Evolutionary conservation across 2,888 invertebrate genomes (phyloP), one percentile per base, ranked within the genome.

Genomic region (Operophtera brumata): DNA sequence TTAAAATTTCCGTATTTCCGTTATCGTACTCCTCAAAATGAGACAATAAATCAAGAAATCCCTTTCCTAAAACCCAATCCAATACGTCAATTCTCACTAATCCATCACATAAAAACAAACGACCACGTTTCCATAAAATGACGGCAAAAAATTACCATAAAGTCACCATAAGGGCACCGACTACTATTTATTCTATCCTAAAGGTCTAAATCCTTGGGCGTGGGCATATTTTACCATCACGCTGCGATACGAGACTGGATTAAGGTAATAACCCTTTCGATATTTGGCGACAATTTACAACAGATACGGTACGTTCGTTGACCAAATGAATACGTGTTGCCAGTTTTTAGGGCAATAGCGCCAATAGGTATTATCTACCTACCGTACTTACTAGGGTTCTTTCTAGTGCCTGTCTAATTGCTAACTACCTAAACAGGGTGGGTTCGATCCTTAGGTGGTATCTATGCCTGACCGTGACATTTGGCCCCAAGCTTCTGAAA

Each of bases 91-190:
- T 64, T 57, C 43, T 41, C 30, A 47, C 67, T 71, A 70, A 78
- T 78, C 77, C 76, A 58, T 56, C 60, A 67, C 77, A 82, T 84
- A 81, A 85, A 84, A 84, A 75, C 71, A 73, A 72, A 83, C 75
- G 78, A 73, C 68, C 55, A 51, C 52, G 58, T 58, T 65, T 59
- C 61, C 59, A 57, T 64, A 58, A 55, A 66, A 59, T 58, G 49
- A 51, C 55, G 62, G 62, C 69, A 68, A 75, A 74, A 72, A 77
- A 74, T 73, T 73, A 63, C 68, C 69, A 71, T 73, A 76, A 70
- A 62, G 57, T 70, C 72, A 60, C 68, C 69, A 71, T 72, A 75
- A 70, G 73, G 72, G 45, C 25, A 37, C 25, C 26, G n/a, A 36
- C n/a, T 42, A 34, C 42, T 34, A 32, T 32, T 39, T 49, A 46